Percentiles rank a stretch among this genome's conserved stretches.
Conservation (phyloP, 1,140 invertebrate genomes). For the Sesamia nonagrioides region DNA sequence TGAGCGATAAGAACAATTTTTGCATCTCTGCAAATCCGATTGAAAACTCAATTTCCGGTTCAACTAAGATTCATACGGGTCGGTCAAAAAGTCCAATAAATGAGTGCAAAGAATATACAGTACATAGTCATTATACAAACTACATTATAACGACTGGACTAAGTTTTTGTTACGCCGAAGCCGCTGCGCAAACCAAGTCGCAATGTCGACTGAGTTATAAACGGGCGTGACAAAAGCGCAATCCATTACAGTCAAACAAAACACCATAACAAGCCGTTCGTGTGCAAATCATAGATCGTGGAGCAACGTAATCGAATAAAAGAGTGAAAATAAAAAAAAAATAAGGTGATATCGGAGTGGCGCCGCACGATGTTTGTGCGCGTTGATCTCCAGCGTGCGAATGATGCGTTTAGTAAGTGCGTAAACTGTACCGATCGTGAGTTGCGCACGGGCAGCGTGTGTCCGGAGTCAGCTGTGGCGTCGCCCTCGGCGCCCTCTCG, state of each 20-base stretch:
- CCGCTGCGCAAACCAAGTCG: slow-evolving; percentile 46
- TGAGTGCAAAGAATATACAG: slow-evolving; percentile 48
- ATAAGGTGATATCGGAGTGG: slow-evolving; percentile 51
- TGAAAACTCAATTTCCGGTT: not conserved
- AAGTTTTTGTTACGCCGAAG: slow-evolving; percentile 60
- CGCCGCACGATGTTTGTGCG: slow-evolving; percentile 52
- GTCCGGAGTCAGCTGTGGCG: slow-evolving; percentile 75
- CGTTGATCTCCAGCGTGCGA: slow-evolving; percentile 54
- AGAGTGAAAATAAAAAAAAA: slow-evolving; percentile 57
- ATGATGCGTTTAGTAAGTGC: slow-evolving; percentile 53
- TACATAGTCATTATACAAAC: slow-evolving; percentile 38
- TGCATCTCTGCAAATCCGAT: slow-evolving; percentile 1
- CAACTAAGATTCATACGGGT: not conserved
- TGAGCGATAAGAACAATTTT: slow-evolving; percentile 29
- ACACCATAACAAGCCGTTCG: slow-evolving; percentile 73
- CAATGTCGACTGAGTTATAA: slow-evolving; percentile 40
- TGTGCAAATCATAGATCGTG: slow-evolving; percentile 78
- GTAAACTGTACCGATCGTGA: slow-evolving; percentile 80
- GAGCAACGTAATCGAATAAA: slow-evolving; percentile 72
- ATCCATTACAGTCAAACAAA: slow-evolving; percentile 56
- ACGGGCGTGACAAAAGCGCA: slow-evolving; percentile 62
- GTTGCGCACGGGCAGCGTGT: slow-evolving; percentile 85
- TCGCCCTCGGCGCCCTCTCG: slow-evolving; percentile 74
- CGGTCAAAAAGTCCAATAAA: slow-evolving; percentile 8
- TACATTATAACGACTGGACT: slow-evolving; percentile 51